Evolutionary conservation across 2,888 invertebrate genomes (phyloP).

Genomic region (Meiosimyza decipiens): DNA sequence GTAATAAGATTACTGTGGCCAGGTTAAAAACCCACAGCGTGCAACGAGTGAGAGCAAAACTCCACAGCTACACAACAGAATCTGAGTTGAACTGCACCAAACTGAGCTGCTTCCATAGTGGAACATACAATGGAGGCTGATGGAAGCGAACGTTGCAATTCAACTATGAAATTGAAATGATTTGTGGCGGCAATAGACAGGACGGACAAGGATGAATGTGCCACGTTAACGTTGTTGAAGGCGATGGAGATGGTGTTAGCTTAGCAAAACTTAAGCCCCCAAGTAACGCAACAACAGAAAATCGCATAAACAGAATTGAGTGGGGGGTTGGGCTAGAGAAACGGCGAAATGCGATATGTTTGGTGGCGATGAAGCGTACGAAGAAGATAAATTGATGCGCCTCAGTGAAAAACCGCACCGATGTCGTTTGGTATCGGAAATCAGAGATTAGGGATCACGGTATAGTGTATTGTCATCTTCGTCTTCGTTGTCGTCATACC

Average conservation of each 20-base stretch:
- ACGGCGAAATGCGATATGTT: constrained; percentile 7
- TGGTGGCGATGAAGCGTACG: neutral
- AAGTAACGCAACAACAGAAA: constrained; percentile 13
- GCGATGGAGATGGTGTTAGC: neutral
- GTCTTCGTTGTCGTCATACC: neutral
- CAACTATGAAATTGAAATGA: constrained; percentile 62
- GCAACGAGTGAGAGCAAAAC: neutral
- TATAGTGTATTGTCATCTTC: neutral
- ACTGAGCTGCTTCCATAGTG: constrained; percentile 6
- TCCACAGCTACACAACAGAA: neutral
- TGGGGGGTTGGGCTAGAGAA: neutral
- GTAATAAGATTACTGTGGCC: constrained; percentile 67
- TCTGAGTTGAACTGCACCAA: neutral
- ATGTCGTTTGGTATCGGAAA: neutral
- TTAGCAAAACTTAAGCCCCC: constrained; percentile 5
- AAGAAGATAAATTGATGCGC: constrained; percentile 31
- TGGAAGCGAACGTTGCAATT: constrained; percentile 49
- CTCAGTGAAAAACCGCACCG: constrained; percentile 14
- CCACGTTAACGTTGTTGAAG: neutral
- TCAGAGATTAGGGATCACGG: constrained; percentile 4
- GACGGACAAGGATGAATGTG: constrained; percentile 7
- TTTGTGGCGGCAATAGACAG: constrained; percentile 50
- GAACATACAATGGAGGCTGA: constrained; percentile 11
- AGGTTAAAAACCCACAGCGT: constrained; percentile 41
- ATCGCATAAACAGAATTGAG: neutral